Evolutionary conservation across 1,140 invertebrate species (phyloP).

Genomic region (Danaus plexippus): DNA sequence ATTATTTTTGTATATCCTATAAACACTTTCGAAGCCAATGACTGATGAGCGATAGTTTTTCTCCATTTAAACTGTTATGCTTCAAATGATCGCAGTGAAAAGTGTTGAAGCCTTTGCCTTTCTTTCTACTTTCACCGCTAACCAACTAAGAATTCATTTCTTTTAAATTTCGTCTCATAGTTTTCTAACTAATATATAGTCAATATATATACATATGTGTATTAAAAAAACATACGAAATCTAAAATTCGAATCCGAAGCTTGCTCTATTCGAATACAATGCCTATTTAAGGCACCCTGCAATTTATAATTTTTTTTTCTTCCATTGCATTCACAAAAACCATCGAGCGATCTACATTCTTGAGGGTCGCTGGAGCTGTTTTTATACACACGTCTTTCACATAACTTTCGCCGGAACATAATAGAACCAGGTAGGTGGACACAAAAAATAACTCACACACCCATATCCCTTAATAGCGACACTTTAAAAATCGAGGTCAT

Average conservation of each 20-base stretch:
- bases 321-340: slow-evolving; percentile 46
- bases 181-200: too few relatives aligned
- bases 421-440: slow-evolving; percentile 51
- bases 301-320: slow-evolving; percentile 37
- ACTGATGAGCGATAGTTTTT: slow-evolving; percentile 54
- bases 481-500: slow-evolving; percentile 55
- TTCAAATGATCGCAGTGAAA: slow-evolving; percentile 47
- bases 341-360: slow-evolving; percentile 20
- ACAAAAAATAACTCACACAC: slow-evolving; percentile 39
- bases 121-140: not conserved
- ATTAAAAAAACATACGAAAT: slow-evolving; percentile 16
- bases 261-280: slow-evolving; percentile 34
- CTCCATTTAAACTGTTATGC: slow-evolving; percentile 49
- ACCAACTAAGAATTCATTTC: not conserved
- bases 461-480: slow-evolving; percentile 55
- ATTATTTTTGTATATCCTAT: slow-evolving; percentile 10
- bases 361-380: slow-evolving; percentile 38
- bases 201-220: not conserved
- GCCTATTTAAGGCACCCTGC: slow-evolving; percentile 47
- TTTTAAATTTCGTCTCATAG: too few relatives aligned
- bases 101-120: slow-evolving; percentile 18
- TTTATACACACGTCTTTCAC: slow-evolving; percentile 41
- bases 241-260: slow-evolving; percentile 28
- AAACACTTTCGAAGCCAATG: slow-evolving; percentile 45
- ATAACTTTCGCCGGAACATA: slow-evolving; percentile 59